Evolutionary conservation across 2,888 invertebrate genomes (phyloP), one percentile per base, ranked within the genome.

Genomic region (Nomada ruficornis): DNA sequence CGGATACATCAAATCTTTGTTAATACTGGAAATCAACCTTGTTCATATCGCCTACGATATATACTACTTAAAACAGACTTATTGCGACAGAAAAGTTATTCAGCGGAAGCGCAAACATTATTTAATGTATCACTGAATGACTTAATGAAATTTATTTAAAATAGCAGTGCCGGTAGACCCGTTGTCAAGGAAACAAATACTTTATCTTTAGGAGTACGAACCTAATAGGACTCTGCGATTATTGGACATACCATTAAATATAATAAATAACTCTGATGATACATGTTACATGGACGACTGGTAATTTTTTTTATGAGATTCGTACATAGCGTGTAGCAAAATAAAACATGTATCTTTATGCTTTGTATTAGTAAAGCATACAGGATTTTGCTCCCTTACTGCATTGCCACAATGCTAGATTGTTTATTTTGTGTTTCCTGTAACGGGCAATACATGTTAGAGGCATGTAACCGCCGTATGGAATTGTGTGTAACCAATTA

Each of bases 401-500:
- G 71, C 74, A 83, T 86, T 83, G 83, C 55, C 80, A 83, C 50
- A 70, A 78, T 80, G 78, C 81, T 77, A 80, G 59, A 71, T 74
- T 59, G 62, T 73, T 79, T 82, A 73, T 81, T 59, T 75, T 59
- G 64, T 69, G 71, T 79, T 85, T 83, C 79, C 77, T 70, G 77
- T 71, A 74, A 80, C 76, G 78, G 80, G 73, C 63, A 73, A 73
- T 79, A 69, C 78, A 78, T 83, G 83, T 83, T 77, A 74, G 67
- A 82, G 78, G 82, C 82, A 69, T 76, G 68, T 55, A 73, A 80
- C 36, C 70, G 78, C 68, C 80, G 59, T 64, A 77, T 85, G 79
- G 75, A 82, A 77, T 83, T 72, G 80, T 74, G 75, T 83, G 83
- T 81, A 83, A 73, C 80, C 85, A 87, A 86, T 90, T 89, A 84